phyloP scores from a whole-genome alignment of 2,113 vertebrate genomes.

The Pica pica region DNA sequence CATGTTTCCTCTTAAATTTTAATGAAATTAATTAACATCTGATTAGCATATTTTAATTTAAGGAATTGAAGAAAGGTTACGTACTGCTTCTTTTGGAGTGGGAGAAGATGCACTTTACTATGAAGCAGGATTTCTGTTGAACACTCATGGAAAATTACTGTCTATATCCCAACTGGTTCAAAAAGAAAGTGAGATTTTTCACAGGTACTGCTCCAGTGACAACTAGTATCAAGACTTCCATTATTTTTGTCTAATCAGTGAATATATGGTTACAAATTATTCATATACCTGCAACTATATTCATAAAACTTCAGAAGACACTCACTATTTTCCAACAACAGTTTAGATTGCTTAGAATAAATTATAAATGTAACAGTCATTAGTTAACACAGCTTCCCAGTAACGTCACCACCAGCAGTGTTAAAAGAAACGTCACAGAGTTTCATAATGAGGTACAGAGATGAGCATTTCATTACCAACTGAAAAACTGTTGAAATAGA shows the following conservation, averaged over 20 bases:
- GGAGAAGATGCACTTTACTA: neutral
- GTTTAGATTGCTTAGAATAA: neutral
- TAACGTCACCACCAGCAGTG: neutral
- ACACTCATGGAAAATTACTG: neutral
- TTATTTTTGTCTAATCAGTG: neutral
- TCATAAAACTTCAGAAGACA: neutral
- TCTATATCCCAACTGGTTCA: neutral
- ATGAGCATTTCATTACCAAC: neutral
- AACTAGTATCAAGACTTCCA: neutral
- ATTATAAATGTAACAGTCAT: slow-evolving; percentile 13
- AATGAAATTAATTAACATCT: slow-evolving; percentile 6
- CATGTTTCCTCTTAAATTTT: slow-evolving; percentile 13
- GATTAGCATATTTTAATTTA: neutral
- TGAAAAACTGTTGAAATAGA: neutral
- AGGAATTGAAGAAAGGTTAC: neutral
- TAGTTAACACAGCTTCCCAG: neutral
- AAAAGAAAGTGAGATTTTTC: neutral
- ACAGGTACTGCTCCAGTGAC: neutral
- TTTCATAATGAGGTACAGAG: neutral
- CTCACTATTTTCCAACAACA: neutral
- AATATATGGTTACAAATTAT: neutral
- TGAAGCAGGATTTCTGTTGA: neutral
- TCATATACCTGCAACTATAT: neutral
- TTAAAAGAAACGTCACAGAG: neutral
- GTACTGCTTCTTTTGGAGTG: neutral